Conservation (phyloP, 2,888 invertebrate species). For the Theretra japonica region DNA sequence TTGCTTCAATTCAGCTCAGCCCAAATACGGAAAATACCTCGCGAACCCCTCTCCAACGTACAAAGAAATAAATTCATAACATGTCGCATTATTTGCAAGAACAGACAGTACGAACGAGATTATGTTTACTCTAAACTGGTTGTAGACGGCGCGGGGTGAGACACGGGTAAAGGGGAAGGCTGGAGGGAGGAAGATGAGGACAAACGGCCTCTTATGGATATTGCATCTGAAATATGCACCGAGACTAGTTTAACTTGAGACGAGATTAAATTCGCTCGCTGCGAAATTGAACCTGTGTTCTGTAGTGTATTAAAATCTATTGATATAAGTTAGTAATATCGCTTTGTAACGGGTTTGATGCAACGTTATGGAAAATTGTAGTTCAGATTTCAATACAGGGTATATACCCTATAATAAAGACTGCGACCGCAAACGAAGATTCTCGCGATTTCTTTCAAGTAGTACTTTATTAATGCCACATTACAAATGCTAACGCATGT, state of each 20-base stretch:
- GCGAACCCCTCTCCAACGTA: neutral
- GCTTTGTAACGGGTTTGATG: too few relatives aligned
- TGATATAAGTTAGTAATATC: neutral
- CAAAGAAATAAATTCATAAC: conserved; percentile 21
- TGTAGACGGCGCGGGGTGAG: neutral
- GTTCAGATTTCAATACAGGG: too few relatives aligned
- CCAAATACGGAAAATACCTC: neutral
- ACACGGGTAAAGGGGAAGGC: neutral
- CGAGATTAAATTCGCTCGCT: conserved; percentile 20
- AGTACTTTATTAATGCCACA: too few relatives aligned
- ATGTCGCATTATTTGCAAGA: conserved; percentile 1
- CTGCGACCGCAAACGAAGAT: too few relatives aligned
- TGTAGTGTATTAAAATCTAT: conserved; percentile 8
- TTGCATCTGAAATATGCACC: conserved; percentile 24
- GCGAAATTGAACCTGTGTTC: neutral
- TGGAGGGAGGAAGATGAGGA: neutral
- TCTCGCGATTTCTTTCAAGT: too few relatives aligned
- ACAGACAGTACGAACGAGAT: conserved; percentile 11
- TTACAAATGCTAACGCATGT: too few relatives aligned
- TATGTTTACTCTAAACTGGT: conserved; percentile 12
- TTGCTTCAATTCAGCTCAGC: neutral
- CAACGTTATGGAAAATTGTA: too few relatives aligned
- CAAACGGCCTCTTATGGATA: conserved; percentile 27
- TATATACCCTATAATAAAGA: too few relatives aligned
- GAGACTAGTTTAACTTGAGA: conserved; percentile 12